phyloP scores from a whole-genome alignment of 2,113 vertebrate species.

The Stegostoma tigrinum region DNA sequence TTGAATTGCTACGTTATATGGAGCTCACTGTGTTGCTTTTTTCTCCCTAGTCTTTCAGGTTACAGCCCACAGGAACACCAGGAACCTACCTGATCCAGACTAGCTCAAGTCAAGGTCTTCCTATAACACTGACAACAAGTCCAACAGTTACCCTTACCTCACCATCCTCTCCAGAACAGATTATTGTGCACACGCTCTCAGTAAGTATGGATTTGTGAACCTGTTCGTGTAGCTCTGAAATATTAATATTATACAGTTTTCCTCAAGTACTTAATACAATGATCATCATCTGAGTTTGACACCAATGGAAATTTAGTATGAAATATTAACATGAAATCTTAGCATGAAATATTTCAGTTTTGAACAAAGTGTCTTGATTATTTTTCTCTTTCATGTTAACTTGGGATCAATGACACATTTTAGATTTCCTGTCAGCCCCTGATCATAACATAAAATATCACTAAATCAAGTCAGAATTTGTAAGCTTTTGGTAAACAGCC shows the following conservation, averaged over 20 bases:
- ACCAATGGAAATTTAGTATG: neutral
- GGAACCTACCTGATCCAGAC: conserved; percentile 93
- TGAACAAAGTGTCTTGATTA: neutral
- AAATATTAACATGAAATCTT: too few relatives aligned
- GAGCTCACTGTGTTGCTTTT: neutral
- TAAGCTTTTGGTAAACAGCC: neutral
- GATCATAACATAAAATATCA: neutral
- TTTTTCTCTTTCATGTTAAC: neutral
- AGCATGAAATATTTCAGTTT: neutral
- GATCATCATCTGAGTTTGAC: neutral
- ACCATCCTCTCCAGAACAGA: conserved; percentile 87
- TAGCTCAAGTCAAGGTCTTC: conserved; percentile 80
- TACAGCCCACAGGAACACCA: conserved; percentile 90
- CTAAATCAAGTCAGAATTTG: neutral
- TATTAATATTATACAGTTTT: neutral
- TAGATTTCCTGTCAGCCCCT: neutral
- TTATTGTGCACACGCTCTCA: conserved; percentile 88
- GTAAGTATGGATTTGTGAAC: conserved; percentile 55
- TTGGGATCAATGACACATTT: neutral
- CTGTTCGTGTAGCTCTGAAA: neutral
- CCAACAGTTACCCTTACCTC: conserved; percentile 82
- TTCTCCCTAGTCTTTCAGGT: conserved; percentile 79
- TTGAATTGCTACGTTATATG: neutral
- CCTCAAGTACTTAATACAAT: neutral
- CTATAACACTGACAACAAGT: conserved; percentile 72